Percentiles rank a stretch among this genome's conserved stretches.
Conservation (phyloP, 2,797 vertebrate genomes). For the Podarcis siculus region DNA sequence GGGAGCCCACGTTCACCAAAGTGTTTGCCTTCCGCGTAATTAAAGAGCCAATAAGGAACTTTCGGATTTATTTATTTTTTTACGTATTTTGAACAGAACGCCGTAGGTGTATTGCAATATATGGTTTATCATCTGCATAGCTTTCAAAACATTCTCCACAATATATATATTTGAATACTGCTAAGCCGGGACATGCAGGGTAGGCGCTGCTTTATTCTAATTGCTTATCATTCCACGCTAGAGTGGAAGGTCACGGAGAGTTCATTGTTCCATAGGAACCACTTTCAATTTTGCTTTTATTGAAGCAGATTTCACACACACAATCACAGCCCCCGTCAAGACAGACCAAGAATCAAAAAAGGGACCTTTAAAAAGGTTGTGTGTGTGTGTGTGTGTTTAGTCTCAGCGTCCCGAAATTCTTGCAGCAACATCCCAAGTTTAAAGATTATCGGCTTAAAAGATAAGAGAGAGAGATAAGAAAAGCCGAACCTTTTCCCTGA, state of each 20-base stretch:
- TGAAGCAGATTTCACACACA: too few relatives aligned
- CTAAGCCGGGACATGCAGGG: neutral
- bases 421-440: neutral
- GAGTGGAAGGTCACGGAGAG: slow-evolving; percentile 24
- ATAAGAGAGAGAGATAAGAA: neutral
- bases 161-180: slow-evolving; percentile 39
- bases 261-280: slow-evolving; percentile 31
- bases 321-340: neutral
- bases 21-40: neutral
- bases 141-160: too few relatives aligned
- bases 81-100: neutral
- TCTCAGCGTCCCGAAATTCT: neutral
- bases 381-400: neutral
- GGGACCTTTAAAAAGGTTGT: neutral
- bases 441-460: neutral
- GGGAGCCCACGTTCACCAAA: neutral
- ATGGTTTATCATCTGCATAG: too few relatives aligned
- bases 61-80: neutral
- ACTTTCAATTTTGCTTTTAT: slow-evolving; percentile 1
- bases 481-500: neutral
- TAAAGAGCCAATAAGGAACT: too few relatives aligned
- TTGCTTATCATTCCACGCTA: slow-evolving; percentile 17
- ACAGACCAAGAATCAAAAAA: neutral
- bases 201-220: slow-evolving; percentile 23
- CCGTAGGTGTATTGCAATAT: neutral